phyloP scores from a whole-genome alignment of 2,888 invertebrate species.

The Yponomeuta cagnagella region DNA sequence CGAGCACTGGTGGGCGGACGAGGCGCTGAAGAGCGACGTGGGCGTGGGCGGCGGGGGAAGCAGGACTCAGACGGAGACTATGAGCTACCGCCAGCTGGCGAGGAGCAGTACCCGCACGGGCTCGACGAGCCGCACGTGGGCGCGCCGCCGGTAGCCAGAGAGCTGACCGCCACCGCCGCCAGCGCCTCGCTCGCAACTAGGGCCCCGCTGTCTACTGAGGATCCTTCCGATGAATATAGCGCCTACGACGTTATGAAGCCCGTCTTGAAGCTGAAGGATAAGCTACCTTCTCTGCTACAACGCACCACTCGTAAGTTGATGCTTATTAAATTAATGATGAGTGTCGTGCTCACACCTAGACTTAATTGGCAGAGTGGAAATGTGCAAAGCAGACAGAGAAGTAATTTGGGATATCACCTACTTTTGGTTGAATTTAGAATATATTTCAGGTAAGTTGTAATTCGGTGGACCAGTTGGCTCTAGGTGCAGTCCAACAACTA shows the following conservation, averaged over 20 bases:
- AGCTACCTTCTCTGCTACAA: not conserved
- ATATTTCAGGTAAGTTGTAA: too few relatives aligned
- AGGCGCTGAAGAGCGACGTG: not conserved
- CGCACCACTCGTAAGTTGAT: not conserved
- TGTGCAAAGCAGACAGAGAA: too few relatives aligned
- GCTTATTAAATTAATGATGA: too few relatives aligned
- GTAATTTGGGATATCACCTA: too few relatives aligned
- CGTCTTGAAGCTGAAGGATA: not conserved
- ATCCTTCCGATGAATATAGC: not conserved
- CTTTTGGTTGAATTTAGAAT: too few relatives aligned
- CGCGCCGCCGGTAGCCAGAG: not conserved
- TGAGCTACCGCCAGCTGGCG: not conserved
- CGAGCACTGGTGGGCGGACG: not conserved
- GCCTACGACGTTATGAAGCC: not conserved
- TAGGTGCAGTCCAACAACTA: not conserved
- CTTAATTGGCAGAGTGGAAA: too few relatives aligned
- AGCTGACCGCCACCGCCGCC: not conserved
- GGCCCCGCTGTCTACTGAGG: not conserved
- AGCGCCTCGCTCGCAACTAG: not conserved
- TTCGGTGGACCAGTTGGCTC: too few relatives aligned
- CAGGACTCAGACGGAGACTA: not conserved
- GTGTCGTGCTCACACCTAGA: too few relatives aligned
- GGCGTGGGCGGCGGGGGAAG: not conserved
- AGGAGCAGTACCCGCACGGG: conserved; percentile 4
- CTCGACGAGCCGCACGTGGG: not conserved